phyloP scores from a whole-genome alignment of 2,113 vertebrate genomes.

The Solenodon paradoxus region DNA sequence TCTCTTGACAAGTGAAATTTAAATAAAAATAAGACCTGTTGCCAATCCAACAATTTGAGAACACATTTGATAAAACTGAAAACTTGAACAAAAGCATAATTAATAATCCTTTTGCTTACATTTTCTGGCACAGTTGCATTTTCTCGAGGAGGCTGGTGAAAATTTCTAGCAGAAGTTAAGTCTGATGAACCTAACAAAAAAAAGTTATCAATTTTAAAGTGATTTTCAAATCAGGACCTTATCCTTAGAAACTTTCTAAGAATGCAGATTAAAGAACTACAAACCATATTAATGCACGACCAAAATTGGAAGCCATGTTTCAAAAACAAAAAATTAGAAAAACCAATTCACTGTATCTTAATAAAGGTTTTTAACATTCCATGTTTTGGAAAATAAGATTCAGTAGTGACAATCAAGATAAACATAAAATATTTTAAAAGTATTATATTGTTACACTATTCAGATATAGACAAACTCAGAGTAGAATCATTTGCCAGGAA shows the following conservation, averaged over 20 bases:
- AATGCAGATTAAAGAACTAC: slow-evolving; percentile 27
- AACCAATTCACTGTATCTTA: background rate
- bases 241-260: background rate
- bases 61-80: background rate
- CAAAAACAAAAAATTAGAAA: background rate
- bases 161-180: slow-evolving; percentile 41
- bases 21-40: slow-evolving; percentile 4
- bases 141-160: slow-evolving; percentile 27
- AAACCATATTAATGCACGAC: background rate
- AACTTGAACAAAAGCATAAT: background rate
- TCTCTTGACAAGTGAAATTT: background rate
- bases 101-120: slow-evolving; percentile 72
- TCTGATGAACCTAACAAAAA: slow-evolving; percentile 63
- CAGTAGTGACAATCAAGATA: background rate
- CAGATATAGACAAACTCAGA: background rate
- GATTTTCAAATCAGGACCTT: slow-evolving; percentile 25
- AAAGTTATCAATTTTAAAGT: slow-evolving; percentile 36
- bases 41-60: slow-evolving; percentile 31
- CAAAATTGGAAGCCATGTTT: background rate
- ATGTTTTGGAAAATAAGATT: background rate
- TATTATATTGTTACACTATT: background rate
- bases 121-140: slow-evolving; percentile 45
- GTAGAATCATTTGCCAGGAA: background rate
- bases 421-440: slow-evolving; percentile 35
- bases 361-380: background rate